Percentiles rank a stretch among this genome's conserved stretches.
These are phyloP conservation scores for Oxygymnocypris stewartii DNA, from an alignment of 2,113 vertebrate genomes.

Conservation along the genomic window DNA sequence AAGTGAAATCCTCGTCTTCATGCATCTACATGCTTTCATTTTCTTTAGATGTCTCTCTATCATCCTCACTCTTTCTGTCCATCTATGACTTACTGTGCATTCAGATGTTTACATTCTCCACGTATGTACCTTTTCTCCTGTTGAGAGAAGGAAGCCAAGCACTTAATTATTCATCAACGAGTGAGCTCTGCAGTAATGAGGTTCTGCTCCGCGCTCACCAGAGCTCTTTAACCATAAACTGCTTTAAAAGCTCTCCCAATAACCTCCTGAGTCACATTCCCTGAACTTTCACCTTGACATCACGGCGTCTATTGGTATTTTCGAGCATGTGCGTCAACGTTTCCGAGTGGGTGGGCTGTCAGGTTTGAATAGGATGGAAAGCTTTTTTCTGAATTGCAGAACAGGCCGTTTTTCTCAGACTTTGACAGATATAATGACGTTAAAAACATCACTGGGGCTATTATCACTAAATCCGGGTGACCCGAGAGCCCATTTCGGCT, in stretches of 20 bases:
- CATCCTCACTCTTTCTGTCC: neutral
- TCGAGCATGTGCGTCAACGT: neutral
- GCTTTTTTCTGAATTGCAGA: neutral
- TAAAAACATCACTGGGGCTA: neutral
- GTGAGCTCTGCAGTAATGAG: slow-evolving; percentile 17
- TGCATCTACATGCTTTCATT: neutral
- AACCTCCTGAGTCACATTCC: neutral
- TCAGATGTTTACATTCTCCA: neutral
- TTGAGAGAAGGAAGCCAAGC: neutral
- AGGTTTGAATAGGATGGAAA: neutral
- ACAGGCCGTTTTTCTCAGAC: neutral
- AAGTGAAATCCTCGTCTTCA: neutral
- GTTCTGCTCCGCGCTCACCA: neutral
- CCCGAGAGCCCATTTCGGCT: slow-evolving; percentile 2
- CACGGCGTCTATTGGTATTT: neutral
- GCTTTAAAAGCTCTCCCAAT: slow-evolving; percentile 27
- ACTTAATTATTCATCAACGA: slow-evolving; percentile 1
- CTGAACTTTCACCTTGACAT: neutral
- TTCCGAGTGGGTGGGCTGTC: neutral
- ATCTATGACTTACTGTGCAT: neutral
- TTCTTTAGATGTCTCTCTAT: neutral
- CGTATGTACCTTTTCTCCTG: neutral
- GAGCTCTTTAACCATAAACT: slow-evolving; percentile 37
- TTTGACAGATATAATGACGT: neutral
- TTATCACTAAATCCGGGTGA: neutral